Evolutionary conservation across 2,888 invertebrate species (phyloP).

Genomic region (Autographa gamma): DNA sequence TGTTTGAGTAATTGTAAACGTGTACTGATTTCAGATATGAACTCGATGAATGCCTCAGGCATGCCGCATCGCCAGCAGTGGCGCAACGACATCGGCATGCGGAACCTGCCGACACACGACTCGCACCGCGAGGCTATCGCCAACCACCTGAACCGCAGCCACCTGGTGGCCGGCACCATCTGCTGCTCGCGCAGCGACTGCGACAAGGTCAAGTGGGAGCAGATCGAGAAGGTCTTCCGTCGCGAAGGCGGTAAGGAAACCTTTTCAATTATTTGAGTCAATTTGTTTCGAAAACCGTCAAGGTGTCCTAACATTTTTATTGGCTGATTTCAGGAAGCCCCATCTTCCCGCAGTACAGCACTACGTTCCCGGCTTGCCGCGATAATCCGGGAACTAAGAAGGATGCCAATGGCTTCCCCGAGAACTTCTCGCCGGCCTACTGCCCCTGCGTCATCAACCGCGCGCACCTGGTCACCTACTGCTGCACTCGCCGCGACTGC

Average conservation of each 20-base stretch:
- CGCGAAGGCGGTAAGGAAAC: neutral
- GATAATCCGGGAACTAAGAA: neutral
- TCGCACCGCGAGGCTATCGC: neutral
- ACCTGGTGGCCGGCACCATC: neutral
- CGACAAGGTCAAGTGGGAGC: neutral
- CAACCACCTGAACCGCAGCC: conserved; percentile 25
- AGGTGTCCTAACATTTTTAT: neutral
- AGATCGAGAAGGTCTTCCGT: neutral
- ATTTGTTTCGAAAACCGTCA: neutral
- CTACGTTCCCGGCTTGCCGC: neutral
- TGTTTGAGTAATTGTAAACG: neutral
- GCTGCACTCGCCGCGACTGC: conserved; percentile 35
- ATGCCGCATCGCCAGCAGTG: conserved; percentile 15
- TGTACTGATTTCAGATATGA: conserved; percentile 42
- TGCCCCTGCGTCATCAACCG: conserved; percentile 30
- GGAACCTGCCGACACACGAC: neutral
- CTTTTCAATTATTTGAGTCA: neutral
- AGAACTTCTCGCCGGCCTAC: conserved; percentile 9
- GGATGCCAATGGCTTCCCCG: conserved; percentile 2
- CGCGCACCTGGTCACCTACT: conserved; percentile 40
- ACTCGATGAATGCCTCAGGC: conserved; percentile 15
- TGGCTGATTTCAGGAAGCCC: conserved; percentile 2
- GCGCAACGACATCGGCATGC: conserved; percentile 20
- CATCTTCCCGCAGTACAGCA: neutral
- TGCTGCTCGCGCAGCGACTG: neutral